Evolutionary conservation across 2,113 vertebrate species (phyloP).

Genomic region (Romanogobio albipinnatus): DNA sequence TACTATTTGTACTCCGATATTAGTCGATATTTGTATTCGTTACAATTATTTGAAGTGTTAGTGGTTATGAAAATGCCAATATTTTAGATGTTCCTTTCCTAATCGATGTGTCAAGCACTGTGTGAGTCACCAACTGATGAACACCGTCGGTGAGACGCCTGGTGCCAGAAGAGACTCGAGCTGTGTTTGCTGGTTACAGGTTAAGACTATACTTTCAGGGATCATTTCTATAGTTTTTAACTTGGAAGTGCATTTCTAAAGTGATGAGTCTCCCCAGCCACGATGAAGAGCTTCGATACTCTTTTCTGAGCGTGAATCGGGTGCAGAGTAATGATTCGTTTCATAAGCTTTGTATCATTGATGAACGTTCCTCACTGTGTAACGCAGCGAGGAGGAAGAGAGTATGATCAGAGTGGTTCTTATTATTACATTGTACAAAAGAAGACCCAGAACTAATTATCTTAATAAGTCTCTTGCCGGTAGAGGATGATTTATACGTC

Average conservation of each 20-base stretch:
- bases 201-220: constrained; percentile 74
- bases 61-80: background rate
- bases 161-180: background rate
- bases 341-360: constrained; percentile 54
- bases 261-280: constrained; percentile 63
- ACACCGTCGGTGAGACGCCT: background rate
- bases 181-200: accelerated
- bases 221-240: constrained; percentile 73
- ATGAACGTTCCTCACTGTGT: constrained; percentile 61
- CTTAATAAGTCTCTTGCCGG: no score
- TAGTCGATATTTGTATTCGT: background rate
- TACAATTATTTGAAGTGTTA: background rate
- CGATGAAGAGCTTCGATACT: constrained; percentile 63
- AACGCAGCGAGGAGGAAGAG: constrained; percentile 17
- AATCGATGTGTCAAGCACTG: background rate
- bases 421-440: no score
- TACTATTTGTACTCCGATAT: background rate
- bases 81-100: background rate
- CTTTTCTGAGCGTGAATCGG: constrained; percentile 62
- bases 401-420: constrained; percentile 68
- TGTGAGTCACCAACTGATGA: background rate
- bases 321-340: constrained; percentile 32
- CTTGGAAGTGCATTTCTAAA: constrained; percentile 71
- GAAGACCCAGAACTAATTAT: no score
- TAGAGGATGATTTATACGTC: no score